Base-by-base conservation (phyloP, 2,797 vertebrate species). In the Tenualosa ilisha region DNA sequence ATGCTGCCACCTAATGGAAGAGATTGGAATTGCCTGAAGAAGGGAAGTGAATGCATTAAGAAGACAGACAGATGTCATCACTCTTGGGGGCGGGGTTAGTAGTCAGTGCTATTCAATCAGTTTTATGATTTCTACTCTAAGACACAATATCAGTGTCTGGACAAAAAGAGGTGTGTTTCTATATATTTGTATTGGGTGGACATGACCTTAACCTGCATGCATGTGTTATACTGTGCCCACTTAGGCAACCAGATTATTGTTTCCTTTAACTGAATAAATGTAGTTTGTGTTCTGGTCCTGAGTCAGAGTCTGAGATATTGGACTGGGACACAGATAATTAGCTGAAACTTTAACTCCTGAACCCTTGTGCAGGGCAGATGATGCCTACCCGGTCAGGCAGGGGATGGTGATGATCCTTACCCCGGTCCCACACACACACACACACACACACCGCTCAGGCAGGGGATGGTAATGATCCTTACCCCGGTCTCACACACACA, bases 81-180 rank as follows among this genome's bases (percentile, higher is more conserved):
- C 20, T 22, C 56, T n/a, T 20, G 3, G 51, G 51, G 2, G 51
- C 13, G 46, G 46, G 46, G 46, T 31, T 31, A 31, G 31, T 31
- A 46, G 46, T 4, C 46, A 31, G 46, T 20, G 56, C 0, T 59
- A 82, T 83, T 83, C 56, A 83, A 83, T 83, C 82, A 83, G 82
- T 83, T 63, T 49, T 83, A 83, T 83, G 82, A 83, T 65, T 83
- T 51, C 43, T 50, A 46, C 43, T n/a, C 43, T 20, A 26, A 65
- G 13, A 26, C n/a, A 65, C 46, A 63, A 56, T 65, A 43, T 43
- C 53, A 54, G 53, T 54, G 17, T 20, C 3, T 56, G 15, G 13
- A 15, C 54, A 20, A 56, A 46, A 46, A 46, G 46, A 4, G 46
- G 3, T 46, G 46, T 46, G 46, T 46, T 46, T 46, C 7, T 46